phyloP scores from a whole-genome alignment of 2,888 invertebrate species.

The Cheilosia urbana region DNA sequence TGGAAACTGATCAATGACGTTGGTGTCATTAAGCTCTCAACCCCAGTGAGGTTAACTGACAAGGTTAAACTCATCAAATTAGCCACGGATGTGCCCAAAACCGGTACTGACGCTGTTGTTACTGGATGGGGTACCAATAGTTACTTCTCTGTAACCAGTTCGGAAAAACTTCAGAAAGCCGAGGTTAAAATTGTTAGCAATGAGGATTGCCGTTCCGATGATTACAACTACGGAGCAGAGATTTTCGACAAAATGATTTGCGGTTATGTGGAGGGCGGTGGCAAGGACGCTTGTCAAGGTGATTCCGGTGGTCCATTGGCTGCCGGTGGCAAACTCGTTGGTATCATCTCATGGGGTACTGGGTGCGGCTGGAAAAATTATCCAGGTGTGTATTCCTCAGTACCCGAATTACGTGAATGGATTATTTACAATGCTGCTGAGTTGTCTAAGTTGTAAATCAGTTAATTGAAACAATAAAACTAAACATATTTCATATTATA shows the following conservation, averaged over 20 bases:
- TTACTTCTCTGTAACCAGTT: slow-evolving; percentile 74
- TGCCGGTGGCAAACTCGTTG: slow-evolving; percentile 78
- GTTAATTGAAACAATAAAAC: neutral
- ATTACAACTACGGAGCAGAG: slow-evolving; percentile 77
- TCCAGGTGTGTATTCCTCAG: slow-evolving; percentile 82
- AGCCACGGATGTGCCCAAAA: slow-evolving; percentile 77
- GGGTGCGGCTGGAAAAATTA: slow-evolving; percentile 80
- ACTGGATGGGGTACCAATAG: slow-evolving; percentile 83
- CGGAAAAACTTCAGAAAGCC: slow-evolving; percentile 77
- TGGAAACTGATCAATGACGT: slow-evolving; percentile 82
- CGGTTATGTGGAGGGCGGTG: slow-evolving; percentile 77
- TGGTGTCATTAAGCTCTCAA: slow-evolving; percentile 81
- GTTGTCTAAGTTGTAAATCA: slow-evolving; percentile 76
- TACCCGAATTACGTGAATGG: slow-evolving; percentile 78
- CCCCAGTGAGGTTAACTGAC: slow-evolving; percentile 78
- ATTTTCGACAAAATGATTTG: slow-evolving; percentile 79
- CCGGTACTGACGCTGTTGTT: slow-evolving; percentile 79
- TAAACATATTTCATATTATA: neutral
- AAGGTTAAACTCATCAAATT: slow-evolving; percentile 78
- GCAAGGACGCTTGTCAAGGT: slow-evolving; percentile 82
- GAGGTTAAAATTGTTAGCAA: slow-evolving; percentile 77
- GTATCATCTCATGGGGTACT: slow-evolving; percentile 83
- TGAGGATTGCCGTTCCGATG: slow-evolving; percentile 50
- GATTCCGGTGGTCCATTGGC: slow-evolving; percentile 83
- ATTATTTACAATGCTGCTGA: slow-evolving; percentile 61